phyloP scores from a whole-genome alignment of 2,888 invertebrate genomes.

The Chrysina gloriosa region DNA sequence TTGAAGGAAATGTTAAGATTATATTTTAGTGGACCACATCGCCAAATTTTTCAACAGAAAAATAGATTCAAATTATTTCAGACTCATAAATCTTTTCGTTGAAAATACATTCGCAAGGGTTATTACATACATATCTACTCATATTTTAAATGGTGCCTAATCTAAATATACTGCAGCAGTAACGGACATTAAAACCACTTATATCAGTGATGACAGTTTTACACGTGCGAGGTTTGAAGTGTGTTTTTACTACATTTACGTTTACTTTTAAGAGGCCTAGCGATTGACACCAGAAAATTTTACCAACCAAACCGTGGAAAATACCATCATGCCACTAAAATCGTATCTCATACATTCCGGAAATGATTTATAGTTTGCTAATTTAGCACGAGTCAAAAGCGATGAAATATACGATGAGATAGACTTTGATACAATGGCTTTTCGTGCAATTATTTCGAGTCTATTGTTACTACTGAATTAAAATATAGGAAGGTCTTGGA shows the following conservation, averaged over 20 bases:
- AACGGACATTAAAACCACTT: slow-evolving; percentile 50
- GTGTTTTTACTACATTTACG: slow-evolving; percentile 49
- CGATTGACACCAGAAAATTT: slow-evolving; percentile 42
- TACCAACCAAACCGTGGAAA: not conserved
- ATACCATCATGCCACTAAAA: slow-evolving; percentile 19
- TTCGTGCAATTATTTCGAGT: too few relatives aligned
- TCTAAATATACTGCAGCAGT: slow-evolving; percentile 15
- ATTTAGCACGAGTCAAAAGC: not conserved
- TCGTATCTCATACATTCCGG: slow-evolving; percentile 15
- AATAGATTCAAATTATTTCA: too few relatives aligned
- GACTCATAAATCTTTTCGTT: slow-evolving; percentile 17
- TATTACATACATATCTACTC: not conserved
- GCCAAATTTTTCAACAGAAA: too few relatives aligned
- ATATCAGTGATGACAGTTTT: slow-evolving; percentile 48
- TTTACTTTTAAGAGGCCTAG: slow-evolving; percentile 51
- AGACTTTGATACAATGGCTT: too few relatives aligned
- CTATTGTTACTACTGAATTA: too few relatives aligned
- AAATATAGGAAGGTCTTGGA: too few relatives aligned
- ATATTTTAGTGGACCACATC: too few relatives aligned
- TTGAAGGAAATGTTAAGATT: too few relatives aligned
- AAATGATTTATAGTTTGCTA: slow-evolving; percentile 22
- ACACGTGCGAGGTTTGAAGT: slow-evolving; percentile 47
- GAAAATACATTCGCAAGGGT: not conserved
- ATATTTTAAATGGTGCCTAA: slow-evolving; percentile 7
- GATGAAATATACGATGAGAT: too few relatives aligned